Base-by-base conservation (phyloP, 2,888 invertebrate species). In the Ramazzottius varieornatus region DNA sequence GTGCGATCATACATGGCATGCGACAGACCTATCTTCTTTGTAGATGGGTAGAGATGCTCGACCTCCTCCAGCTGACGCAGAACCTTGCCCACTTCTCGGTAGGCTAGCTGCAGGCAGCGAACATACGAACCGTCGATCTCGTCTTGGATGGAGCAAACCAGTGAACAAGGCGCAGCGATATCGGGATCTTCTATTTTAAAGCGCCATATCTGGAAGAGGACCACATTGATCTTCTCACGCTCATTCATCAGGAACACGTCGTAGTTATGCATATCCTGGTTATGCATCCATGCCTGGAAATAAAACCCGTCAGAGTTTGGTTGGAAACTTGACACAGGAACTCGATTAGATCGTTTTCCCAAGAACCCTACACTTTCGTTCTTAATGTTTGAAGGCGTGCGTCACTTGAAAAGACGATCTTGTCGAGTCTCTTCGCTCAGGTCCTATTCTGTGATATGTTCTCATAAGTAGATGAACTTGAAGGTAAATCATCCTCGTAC, bases 31-130 rank as follows among this genome's bases (percentile, higher is more conserved):
- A 91, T 85, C 32, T 86, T 85, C 70, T 84, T 83, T 65, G 83
- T 83, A 2, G 88, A 88, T 0, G 90, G 88, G 78, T 86, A 92
- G 16, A 91, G 79, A 1, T 84, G 81, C 73, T 87, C 85, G 0
- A 86, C 87, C 66, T 80, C 79, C 73, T 88, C 85, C 69, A 89
- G 78, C 33, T 85, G 79, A 65, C 83, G 82, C 67, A 90, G 78
- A 65, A 91, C 75, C 63, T 80, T 78, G 72, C 83, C 83, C 8
- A 90, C 82, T 73, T 88, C 84, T 80, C 69, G 81, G 72, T 90
- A 78, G 1, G 87, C 89, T 67, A 80, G 77, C 67, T 84, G 84
- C 72, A 88, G 85, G 29, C 83, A 82, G 65, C 81, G 82, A 65
- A 84, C 79, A 32, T 69, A 71, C 40, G 70, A 71, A 4, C 4